phyloP scores from a whole-genome alignment of 2,888 invertebrate species.

The Thalpophila matura region DNA sequence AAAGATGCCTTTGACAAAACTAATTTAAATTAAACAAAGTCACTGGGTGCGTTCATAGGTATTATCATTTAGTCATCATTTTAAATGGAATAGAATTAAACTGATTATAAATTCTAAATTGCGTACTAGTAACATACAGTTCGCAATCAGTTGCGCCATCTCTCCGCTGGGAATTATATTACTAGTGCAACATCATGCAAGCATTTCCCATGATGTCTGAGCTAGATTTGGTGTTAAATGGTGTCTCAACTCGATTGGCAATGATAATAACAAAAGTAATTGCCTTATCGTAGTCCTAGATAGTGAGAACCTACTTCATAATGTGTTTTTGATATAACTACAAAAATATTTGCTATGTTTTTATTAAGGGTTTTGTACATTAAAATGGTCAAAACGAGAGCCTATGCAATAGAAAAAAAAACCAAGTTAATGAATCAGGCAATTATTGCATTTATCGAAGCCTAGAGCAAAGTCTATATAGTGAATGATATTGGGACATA shows the following conservation, averaged over 20 bases:
- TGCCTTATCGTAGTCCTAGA: too few relatives aligned
- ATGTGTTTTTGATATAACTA: too few relatives aligned
- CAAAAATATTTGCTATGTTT: too few relatives aligned
- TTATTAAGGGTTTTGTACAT: too few relatives aligned
- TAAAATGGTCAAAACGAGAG: too few relatives aligned
- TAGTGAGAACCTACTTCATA: too few relatives aligned
- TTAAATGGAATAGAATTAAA: too few relatives aligned
- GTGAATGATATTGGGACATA: too few relatives aligned
- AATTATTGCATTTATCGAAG: constrained; percentile 1
- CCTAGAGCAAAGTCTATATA: neutral
- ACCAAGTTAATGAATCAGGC: neutral
- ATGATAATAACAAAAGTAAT: neutral
- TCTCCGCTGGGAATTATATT: constrained; percentile 14
- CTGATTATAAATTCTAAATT: constrained; percentile 28
- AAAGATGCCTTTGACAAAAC: neutral
- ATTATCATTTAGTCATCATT: constrained; percentile 3
- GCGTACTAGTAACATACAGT: constrained; percentile 17
- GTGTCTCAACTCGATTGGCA: neutral
- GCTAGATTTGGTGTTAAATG: constrained; percentile 4
- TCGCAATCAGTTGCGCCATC: constrained; percentile 15
- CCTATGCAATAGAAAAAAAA: too few relatives aligned
- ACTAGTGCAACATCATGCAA: constrained; percentile 17
- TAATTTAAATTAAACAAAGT: constrained; percentile 9
- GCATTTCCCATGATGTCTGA: constrained; percentile 23
- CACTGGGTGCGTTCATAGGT: neutral